Conservation (phyloP, 2,888 invertebrate genomes). For the Cheilosia vernalis region DNA sequence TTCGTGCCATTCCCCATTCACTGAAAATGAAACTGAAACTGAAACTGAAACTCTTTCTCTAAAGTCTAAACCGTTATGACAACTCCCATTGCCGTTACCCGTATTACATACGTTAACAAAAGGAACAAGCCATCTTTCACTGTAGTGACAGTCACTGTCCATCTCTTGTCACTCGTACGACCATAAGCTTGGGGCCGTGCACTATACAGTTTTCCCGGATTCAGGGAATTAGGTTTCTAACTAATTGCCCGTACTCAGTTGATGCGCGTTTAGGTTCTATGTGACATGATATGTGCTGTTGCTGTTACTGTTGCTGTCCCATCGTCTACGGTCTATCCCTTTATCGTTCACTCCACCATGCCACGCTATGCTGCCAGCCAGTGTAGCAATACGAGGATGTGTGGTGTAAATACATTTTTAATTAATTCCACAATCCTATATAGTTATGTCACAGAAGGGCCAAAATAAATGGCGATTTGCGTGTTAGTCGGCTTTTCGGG, state of each 20-base stretch:
- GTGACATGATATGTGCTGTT: constrained; percentile 57
- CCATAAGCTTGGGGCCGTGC: background rate
- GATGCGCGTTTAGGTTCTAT: constrained; percentile 48
- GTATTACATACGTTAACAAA: too few relatives aligned
- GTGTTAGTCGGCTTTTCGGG: constrained; percentile 44
- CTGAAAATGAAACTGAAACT: too few relatives aligned
- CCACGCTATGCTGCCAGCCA: too few relatives aligned
- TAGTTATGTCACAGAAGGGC: constrained; percentile 42
- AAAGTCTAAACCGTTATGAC: too few relatives aligned
- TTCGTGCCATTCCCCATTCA: too few relatives aligned
- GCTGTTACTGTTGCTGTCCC: background rate
- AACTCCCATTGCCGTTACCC: too few relatives aligned
- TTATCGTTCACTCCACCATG: background rate
- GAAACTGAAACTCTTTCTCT: too few relatives aligned
- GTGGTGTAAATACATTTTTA: constrained; percentile 64
- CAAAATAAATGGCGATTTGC: constrained; percentile 65
- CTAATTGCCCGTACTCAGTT: constrained; percentile 63
- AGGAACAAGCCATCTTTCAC: too few relatives aligned
- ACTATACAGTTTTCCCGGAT: constrained; percentile 38
- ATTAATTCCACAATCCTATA: constrained; percentile 66
- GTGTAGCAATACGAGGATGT: constrained; percentile 1
- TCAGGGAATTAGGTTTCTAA: constrained; percentile 68
- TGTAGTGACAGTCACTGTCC: constrained; percentile 45
- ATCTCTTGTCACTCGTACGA: constrained; percentile 29
- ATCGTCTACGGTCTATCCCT: constrained; percentile 8